Conservation (phyloP, 2,888 invertebrate genomes). For the Hirudinaria manillensis region DNA sequence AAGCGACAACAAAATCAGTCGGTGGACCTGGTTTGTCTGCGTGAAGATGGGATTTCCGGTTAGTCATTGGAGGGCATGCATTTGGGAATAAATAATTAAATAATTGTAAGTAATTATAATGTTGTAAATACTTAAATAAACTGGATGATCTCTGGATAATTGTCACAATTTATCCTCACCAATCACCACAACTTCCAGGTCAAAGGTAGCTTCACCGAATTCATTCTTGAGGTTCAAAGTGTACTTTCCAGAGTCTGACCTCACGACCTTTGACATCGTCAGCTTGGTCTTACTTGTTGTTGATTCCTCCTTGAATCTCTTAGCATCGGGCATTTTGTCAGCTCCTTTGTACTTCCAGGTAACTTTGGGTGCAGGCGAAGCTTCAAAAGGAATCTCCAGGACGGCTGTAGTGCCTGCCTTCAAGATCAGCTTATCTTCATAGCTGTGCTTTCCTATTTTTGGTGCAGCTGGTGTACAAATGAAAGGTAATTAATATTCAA, state of each 20-base stretch:
- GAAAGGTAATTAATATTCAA: neutral
- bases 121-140: too few relatives aligned
- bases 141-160: neutral
- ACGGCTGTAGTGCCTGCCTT: conserved; percentile 40
- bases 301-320: conserved; percentile 38
- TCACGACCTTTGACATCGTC: conserved; percentile 42
- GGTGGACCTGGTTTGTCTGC: conserved; percentile 47
- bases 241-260: conserved; percentile 44
- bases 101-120: neutral
- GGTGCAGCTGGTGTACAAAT: conserved; percentile 42
- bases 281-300: conserved; percentile 37
- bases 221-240: conserved; percentile 67
- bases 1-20: conserved; percentile 45
- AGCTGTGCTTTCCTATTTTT: conserved; percentile 44
- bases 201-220: conserved; percentile 67
- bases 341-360: conserved; percentile 41
- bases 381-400: conserved; percentile 42
- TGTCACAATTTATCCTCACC: conserved; percentile 26
- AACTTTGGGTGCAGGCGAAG: conserved; percentile 40
- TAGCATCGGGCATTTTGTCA: conserved; percentile 37
- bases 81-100: neutral
- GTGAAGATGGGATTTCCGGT: conserved; percentile 28
- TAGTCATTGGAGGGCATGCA: too few relatives aligned
- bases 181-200: conserved; percentile 61
- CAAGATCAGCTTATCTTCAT: conserved; percentile 39